phyloP scores from a whole-genome alignment of 2,888 invertebrate genomes.

The Spisula subtruncata region DNA sequence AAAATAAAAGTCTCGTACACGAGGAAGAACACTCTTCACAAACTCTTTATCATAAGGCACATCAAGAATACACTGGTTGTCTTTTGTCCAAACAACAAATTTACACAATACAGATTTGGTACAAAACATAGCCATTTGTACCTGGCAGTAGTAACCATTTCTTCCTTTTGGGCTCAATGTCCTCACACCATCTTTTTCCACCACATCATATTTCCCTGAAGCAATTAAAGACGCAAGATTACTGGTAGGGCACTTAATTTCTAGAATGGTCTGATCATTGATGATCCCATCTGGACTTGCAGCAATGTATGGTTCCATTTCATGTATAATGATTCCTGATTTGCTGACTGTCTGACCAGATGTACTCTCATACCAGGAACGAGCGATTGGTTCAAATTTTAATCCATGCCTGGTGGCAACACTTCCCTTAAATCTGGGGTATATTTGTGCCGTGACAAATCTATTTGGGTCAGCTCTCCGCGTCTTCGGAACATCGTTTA shows the following conservation, averaged over 20 bases:
- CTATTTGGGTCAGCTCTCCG: slow-evolving; percentile 37
- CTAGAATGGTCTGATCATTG: slow-evolving; percentile 29
- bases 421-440: slow-evolving; percentile 45
- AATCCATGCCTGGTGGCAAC: slow-evolving; percentile 42
- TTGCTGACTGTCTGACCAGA: not conserved
- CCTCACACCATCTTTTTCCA: not conserved
- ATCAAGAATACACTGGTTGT: slow-evolving; percentile 24
- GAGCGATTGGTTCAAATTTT: slow-evolving; percentile 36
- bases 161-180: slow-evolving; percentile 22
- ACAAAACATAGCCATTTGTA: slow-evolving; percentile 45
- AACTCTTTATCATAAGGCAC: no score
- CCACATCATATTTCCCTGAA: slow-evolving; percentile 51
- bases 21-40: no score
- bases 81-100: slow-evolving; percentile 43
- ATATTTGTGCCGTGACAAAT: slow-evolving; percentile 41
- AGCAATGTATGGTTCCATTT: slow-evolving; percentile 46
- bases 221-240: not conserved
- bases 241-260: slow-evolving; percentile 53
- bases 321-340: slow-evolving; percentile 26
- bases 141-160: slow-evolving; percentile 40
- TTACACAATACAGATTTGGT: slow-evolving; percentile 27
- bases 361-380: slow-evolving; percentile 27
- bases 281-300: slow-evolving; percentile 53
- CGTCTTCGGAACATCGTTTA: slow-evolving; percentile 29
- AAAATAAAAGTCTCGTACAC: no score